Base-by-base conservation (phyloP, 2,888 invertebrate species). In the Calameuta filiformis region DNA sequence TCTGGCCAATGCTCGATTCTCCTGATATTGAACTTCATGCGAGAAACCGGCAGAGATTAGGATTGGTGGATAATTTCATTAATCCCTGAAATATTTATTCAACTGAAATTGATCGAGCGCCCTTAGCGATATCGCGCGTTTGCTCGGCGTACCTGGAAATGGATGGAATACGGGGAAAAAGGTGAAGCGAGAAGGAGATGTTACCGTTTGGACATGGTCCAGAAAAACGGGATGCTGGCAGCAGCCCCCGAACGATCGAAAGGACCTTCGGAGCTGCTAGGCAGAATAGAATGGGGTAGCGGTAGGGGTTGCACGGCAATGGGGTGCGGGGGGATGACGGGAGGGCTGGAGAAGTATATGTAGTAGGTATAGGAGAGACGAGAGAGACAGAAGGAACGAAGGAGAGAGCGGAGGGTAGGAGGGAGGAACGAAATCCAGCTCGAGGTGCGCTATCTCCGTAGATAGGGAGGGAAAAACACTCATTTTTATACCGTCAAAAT, bases 401-500 rank as follows among this genome's bases (percentile, higher is more conserved):
- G 71, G 33, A 71, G 31, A 30, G 31, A 23, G 15, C 31, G 31
- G 12, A 68, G 78, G 77, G 79, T 76, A 73, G 74, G 9, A 76
- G 71, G 40, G 76, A 80, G 79, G 82, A 77, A 80, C 81, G 83
- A 83, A 84, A 86, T 82, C 81, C 82, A 79, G 81, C 83, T 83
- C 83, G 87, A 85, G 88, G 88, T 87, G 85, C 88, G 87, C 89
- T 91, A 91, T 91, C 91, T 89, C 83, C 81, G 83, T 83, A 89
- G 89, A 90, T 89, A 90, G 87, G 84, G 83, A 88, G 90, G 89
- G 90, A 91, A 91, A 91, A 91, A 91, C 90, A 91, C 91, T 91
- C 91, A 91, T 91, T 91, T 91, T 91, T 91, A 91, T 91, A 91
- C 90, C 91, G 91, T 91, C 91, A 91, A 91, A 91, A 91, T 90